A percentile compares a stretch with the other conserved stretches of the same genome.
phyloP scores from a whole-genome alignment of 1,140 invertebrate species.

The Asbolus verrucosus region DNA sequence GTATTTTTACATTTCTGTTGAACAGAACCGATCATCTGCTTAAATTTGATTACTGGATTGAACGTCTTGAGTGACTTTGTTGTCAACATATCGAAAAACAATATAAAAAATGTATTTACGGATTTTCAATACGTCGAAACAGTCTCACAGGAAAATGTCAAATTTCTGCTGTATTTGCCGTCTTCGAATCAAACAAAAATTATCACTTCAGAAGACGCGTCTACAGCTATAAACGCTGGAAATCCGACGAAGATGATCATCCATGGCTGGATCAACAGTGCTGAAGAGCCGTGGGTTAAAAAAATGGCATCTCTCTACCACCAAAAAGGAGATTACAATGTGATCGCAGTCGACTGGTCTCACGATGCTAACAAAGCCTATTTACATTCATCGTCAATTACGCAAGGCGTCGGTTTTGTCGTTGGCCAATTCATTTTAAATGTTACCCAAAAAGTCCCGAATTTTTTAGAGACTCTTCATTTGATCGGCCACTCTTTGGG shows the following conservation, averaged over 20 bases:
- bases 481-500: constrained; percentile 73
- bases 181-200: too few species aligned
- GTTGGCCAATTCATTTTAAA: constrained; percentile 60
- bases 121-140: too few species aligned
- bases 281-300: not conserved
- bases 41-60: too few species aligned
- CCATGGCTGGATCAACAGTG: constrained; percentile 15
- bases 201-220: too few species aligned
- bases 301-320: constrained; percentile 8
- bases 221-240: not conserved
- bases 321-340: constrained; percentile 11
- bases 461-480: constrained; percentile 64
- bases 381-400: constrained; percentile 47
- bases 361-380: constrained; percentile 48
- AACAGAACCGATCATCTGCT: too few species aligned
- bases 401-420: constrained; percentile 51
- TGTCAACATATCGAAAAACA: too few species aligned
- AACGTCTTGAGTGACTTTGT: too few species aligned
- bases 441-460: constrained; percentile 55
- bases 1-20: too few species aligned
- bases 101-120: too few species aligned
- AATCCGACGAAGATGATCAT: constrained; percentile 24
- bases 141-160: too few species aligned
- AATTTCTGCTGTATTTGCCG: too few species aligned
- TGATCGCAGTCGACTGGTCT: constrained; percentile 51